Conservation (phyloP, 2,888 invertebrate genomes). For the Torymus tubicola region DNA sequence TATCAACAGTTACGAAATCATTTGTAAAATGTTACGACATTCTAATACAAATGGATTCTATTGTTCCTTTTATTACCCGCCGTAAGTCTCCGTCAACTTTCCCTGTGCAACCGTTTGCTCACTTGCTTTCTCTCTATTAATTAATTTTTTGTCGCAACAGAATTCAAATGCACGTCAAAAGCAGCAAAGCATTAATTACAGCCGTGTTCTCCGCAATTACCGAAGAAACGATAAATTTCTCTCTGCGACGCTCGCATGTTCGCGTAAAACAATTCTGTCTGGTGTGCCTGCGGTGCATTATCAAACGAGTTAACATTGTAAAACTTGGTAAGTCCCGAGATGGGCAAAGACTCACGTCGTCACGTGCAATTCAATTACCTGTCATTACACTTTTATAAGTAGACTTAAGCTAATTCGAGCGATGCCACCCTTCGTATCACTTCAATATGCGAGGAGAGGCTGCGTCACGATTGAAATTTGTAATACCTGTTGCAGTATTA, state of each 20-base stretch:
- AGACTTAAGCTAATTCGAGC: neutral
- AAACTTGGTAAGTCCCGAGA: too few relatives aligned
- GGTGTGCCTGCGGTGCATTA: too few relatives aligned
- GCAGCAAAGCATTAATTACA: conserved; percentile 18
- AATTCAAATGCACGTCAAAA: conserved; percentile 7
- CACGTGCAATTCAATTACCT: conserved; percentile 6
- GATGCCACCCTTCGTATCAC: too few relatives aligned
- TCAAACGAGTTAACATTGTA: too few relatives aligned
- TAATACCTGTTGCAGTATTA: conserved; percentile 44
- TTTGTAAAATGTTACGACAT: too few relatives aligned
- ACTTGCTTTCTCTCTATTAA: conserved; percentile 7
- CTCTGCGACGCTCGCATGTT: too few relatives aligned
- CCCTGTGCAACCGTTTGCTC: neutral
- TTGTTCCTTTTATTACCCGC: too few relatives aligned
- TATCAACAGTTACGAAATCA: too few relatives aligned
- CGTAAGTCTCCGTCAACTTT: neutral
- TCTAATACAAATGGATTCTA: too few relatives aligned
- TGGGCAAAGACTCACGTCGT: too few relatives aligned
- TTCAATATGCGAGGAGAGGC: too few relatives aligned
- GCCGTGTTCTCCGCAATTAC: neutral
- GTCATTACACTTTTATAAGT: conserved; percentile 18
- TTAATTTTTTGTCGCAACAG: conserved; percentile 19
- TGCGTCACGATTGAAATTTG: conserved; percentile 4
- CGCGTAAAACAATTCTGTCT: too few relatives aligned
- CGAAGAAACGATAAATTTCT: neutral